These are phyloP conservation scores for Trichogramma pretiosum DNA, from an alignment of 1,140 invertebrate genomes.

Conservation along the genomic window DNA sequence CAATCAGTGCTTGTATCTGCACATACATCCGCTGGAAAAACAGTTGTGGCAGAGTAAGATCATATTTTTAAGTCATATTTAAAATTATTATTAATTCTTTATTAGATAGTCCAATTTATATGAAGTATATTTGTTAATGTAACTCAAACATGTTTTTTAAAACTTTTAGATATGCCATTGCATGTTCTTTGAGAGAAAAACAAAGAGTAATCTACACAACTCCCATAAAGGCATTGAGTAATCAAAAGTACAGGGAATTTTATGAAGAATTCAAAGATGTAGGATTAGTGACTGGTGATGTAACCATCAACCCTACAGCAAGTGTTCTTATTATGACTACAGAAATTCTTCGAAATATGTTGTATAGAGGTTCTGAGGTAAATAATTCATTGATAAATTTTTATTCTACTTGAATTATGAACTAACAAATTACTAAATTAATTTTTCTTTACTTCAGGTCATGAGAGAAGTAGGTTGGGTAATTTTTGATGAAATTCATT, in stretches of 20 bases:
- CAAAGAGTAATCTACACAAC: slow-evolving; percentile 97
- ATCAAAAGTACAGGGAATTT: slow-evolving; percentile 99
- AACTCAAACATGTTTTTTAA: slow-evolving; percentile 6
- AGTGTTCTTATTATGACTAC: slow-evolving; percentile 99
- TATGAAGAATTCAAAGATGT: slow-evolving; percentile 97
- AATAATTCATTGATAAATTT: slow-evolving; percentile 13
- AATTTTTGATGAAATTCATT: slow-evolving; percentile 99
- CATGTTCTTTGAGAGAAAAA: slow-evolving; percentile 59
- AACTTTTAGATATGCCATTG: slow-evolving; percentile 59
- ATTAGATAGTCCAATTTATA: neutral
- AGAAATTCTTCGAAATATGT: slow-evolving; percentile 98
- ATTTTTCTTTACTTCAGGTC: slow-evolving; percentile 39
- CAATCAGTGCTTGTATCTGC: slow-evolving; percentile 97
- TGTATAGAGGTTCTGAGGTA: slow-evolving; percentile 92
- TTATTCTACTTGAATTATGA: slow-evolving; percentile 3
- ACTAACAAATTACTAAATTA: too few species aligned
- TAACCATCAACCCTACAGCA: slow-evolving; percentile 96
- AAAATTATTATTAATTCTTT: slow-evolving; percentile 2
- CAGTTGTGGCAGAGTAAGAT: slow-evolving; percentile 94
- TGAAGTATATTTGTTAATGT: too few species aligned
- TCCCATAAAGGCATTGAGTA: slow-evolving; percentile 98
- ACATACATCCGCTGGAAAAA: slow-evolving; percentile 99
- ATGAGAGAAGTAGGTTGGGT: slow-evolving; percentile 99
- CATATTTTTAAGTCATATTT: slow-evolving; percentile 7
- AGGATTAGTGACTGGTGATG: slow-evolving; percentile 96